A percentile compares a stretch with the other conserved stretches of the same genome.
These are phyloP conservation scores for Tupiocoris notatus DNA, from an alignment of 2,888 invertebrate species.

Conservation along the genomic window DNA sequence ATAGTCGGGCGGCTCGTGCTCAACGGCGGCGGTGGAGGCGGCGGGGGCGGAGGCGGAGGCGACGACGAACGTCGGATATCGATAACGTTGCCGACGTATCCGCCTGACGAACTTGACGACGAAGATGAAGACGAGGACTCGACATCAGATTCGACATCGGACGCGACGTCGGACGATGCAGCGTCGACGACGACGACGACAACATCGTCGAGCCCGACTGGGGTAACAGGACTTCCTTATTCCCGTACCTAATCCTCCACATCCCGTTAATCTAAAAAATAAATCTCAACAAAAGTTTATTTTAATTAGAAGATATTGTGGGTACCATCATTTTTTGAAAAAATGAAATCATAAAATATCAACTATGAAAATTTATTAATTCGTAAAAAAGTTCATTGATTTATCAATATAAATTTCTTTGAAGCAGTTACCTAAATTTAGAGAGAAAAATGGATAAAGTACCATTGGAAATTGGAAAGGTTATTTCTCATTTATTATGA, in stretches of 20 bases:
- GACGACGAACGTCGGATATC: slow-evolving; percentile 59
- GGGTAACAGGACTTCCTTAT: slow-evolving; percentile 30
- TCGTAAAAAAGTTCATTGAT: no score
- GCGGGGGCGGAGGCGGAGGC: slow-evolving; percentile 51
- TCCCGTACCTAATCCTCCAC: not conserved
- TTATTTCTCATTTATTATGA: no score
- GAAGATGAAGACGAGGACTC: slow-evolving; percentile 54
- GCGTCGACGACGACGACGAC: slow-evolving; percentile 45
- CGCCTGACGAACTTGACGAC: slow-evolving; percentile 64
- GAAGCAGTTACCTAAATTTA: no score
- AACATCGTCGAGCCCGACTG: slow-evolving; percentile 29
- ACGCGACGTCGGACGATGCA: slow-evolving; percentile 48
- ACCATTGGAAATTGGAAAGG: no score
- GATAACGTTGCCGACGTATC: slow-evolving; percentile 66
- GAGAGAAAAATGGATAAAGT: no score
- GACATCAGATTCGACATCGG: slow-evolving; percentile 47
- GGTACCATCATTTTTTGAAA: no score
- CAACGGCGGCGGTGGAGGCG: slow-evolving; percentile 57
- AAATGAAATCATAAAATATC: no score
- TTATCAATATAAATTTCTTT: no score
- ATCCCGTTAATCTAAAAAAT: no score
- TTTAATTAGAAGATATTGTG: no score
- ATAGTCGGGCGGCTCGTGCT: slow-evolving; percentile 73
- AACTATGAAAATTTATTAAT: no score
- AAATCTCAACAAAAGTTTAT: no score